Base-by-base conservation (phyloP, 2,113 vertebrate species). In the Hippoglossus stenolepis region DNA sequence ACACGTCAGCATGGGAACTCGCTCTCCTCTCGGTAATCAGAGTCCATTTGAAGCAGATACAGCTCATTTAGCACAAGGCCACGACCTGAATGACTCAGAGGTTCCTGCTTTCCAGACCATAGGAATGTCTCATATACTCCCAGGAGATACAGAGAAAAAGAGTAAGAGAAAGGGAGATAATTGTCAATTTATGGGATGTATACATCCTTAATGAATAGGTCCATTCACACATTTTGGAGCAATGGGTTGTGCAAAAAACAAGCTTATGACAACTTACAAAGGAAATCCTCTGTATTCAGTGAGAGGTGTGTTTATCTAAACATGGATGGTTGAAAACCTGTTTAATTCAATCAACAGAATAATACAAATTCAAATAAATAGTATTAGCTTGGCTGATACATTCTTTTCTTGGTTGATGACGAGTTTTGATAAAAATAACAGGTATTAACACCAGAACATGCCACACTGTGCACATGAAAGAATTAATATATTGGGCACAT, bases 51-150 rank as follows among this genome's bases (percentile, higher is more conserved):
- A 78, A 75, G 23, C 43, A 76, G 77, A 85, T 83, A 64, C 84
- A 87, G 78, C 82, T 88, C 82, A 87, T 88, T 89, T 84, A 86
- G 65, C 60, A 54, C 8, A 77, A 85, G 75, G 73, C 73, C 77
- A 13, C 78, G 81, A 85, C 87, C 85, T 51, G 43, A 53, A 20
- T 75, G 78, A 88, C 57, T 81, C 61, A 51, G 58, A 54, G 79
- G 83, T 73, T 71, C 60, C 74, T 58, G 63, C 80, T 82, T 85
- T 80, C 53, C 40, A 82, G 35, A 75, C 68, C 54, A 60, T 21
- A 77, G 82, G 83, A 85, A 92, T 91, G 82, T 84, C 54, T 66
- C 64, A 18, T 13, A 65, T 72, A 66, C 54, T 69, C 81, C 5
- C 26, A 10, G 24, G 70, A 82, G 57, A 79, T 13, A 65, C 10